Conservation (phyloP, 2,888 invertebrate genomes). For the Sesamia inferens region DNA sequence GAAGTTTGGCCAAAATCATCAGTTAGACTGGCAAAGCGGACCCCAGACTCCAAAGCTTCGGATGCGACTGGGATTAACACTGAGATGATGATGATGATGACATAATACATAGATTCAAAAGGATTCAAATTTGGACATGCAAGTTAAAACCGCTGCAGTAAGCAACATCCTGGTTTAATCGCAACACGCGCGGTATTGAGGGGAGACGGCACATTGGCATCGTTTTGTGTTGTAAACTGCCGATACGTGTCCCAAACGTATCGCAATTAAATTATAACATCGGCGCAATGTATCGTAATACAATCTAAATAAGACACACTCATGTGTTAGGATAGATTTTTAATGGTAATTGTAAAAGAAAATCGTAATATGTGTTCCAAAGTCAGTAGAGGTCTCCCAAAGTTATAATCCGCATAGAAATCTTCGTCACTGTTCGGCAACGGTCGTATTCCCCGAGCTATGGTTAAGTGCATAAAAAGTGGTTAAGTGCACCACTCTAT, state of each 20-base stretch:
- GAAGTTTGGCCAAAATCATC: too few relatives aligned
- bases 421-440: too few relatives aligned
- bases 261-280: conserved; percentile 10
- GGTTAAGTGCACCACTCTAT: too few relatives aligned
- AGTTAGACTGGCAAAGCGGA: too few relatives aligned
- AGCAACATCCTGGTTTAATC: conserved; percentile 24
- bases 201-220: conserved; percentile 4
- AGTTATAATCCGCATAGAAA: too few relatives aligned
- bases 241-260: conserved; percentile 50
- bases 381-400: too few relatives aligned
- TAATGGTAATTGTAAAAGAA: background rate
- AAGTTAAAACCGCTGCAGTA: background rate
- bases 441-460: too few relatives aligned
- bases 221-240: conserved; percentile 50
- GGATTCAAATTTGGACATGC: background rate
- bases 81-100: too few relatives aligned
- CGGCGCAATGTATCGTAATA: conserved; percentile 2
- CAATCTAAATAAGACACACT: conserved; percentile 8
- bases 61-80: too few relatives aligned
- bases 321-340: conserved; percentile 1
- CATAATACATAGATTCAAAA: background rate
- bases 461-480: too few relatives aligned
- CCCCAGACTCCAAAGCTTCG: too few relatives aligned
- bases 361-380: background rate
- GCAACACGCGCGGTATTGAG: conserved; percentile 28